Conservation (phyloP, 2,113 vertebrate species). For the Ailurus styani region DNA sequence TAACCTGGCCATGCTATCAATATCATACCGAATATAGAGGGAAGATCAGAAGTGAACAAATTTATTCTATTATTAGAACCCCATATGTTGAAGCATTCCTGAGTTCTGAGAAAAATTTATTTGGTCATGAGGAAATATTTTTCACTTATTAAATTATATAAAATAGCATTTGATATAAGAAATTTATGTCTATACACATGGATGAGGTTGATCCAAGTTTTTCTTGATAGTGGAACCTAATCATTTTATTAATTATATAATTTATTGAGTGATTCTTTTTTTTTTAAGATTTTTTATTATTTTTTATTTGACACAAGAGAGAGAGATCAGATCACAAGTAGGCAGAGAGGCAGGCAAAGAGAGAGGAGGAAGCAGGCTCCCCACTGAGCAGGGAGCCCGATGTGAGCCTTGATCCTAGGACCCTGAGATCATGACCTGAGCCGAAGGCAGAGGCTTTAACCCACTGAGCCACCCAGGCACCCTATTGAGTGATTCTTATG, state of each 20-base stretch:
- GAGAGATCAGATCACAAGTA: too few relatives aligned
- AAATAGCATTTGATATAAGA: constrained; percentile 5
- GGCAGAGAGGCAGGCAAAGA: too few relatives aligned
- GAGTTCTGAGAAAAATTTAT: not conserved
- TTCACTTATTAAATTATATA: not conserved
- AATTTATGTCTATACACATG: not conserved
- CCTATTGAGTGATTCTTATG: not conserved
- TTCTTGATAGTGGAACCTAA: not conserved
- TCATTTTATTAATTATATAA: not conserved
- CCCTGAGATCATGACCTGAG: too few relatives aligned
- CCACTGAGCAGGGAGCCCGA: too few relatives aligned
- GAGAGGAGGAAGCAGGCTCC: too few relatives aligned
- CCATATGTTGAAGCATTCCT: not conserved
- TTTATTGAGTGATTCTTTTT: not conserved
- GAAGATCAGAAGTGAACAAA: not conserved
- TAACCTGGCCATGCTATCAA: not conserved
- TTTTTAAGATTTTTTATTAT: too few relatives aligned
- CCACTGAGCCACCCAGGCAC: too few relatives aligned
- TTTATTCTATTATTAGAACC: constrained; percentile 3
- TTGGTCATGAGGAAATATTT: not conserved
- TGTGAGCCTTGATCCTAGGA: too few relatives aligned
- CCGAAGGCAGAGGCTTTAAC: too few relatives aligned
- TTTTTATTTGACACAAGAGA: too few relatives aligned
- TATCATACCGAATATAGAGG: not conserved
- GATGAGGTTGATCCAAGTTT: not conserved